These are phyloP conservation scores for Clarias platycephalus DNA, from an alignment of 2,797 vertebrate species.

Conservation along the genomic window DNA sequence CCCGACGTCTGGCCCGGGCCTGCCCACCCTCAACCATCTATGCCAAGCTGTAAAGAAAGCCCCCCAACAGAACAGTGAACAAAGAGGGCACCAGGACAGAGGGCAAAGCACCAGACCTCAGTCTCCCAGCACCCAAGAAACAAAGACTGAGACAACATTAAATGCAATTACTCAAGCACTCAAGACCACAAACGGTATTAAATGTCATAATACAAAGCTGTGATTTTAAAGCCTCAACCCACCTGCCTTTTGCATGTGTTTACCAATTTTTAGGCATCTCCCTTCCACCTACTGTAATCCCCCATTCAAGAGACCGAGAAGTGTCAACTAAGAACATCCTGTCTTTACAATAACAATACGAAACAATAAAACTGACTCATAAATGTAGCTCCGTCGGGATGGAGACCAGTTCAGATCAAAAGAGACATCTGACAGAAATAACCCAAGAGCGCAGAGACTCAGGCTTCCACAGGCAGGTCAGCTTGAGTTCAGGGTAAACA, in stretches of 20 bases:
- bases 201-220: background rate
- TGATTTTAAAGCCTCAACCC: background rate
- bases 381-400: conserved; percentile 7
- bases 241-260: conserved; percentile 13
- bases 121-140: conserved; percentile 54
- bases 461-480: conserved; percentile 34
- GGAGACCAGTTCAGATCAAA: conserved; percentile 35
- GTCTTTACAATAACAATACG: conserved; percentile 14
- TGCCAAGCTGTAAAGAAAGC: conserved; percentile 42
- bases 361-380: conserved; percentile 22
- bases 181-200: conserved; percentile 3
- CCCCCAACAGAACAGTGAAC: conserved; percentile 65
- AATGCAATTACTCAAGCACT: conserved; percentile 2
- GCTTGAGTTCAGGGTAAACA: conserved; percentile 38
- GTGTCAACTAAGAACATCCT: conserved; percentile 27
- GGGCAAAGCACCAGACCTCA: conserved; percentile 65
- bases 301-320: conserved; percentile 8
- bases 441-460: conserved; percentile 32
- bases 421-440: conserved; percentile 29
- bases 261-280: background rate
- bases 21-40: conserved; percentile 17
- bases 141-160: conserved; percentile 30
- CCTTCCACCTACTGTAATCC: conserved; percentile 10
- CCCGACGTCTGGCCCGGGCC: conserved; percentile 67
- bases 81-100: conserved; percentile 65